Conservation (phyloP, 2,113 vertebrate species). For the Hepsetus odoe region DNA sequence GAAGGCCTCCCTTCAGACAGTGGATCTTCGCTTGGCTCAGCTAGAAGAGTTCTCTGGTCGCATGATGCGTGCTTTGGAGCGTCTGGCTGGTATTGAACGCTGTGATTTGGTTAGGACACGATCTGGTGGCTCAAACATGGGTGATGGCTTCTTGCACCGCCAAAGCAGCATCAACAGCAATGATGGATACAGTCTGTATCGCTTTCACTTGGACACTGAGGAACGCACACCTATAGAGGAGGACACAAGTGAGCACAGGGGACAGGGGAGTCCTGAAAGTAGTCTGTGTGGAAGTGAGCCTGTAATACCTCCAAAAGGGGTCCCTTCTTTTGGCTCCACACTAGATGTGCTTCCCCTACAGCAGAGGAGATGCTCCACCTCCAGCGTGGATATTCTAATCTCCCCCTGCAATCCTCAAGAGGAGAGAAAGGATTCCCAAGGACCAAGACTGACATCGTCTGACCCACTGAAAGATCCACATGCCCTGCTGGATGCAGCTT, state of each 20-base stretch:
- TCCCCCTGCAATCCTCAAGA: conserved; percentile 66
- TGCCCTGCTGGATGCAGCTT: conserved; percentile 40
- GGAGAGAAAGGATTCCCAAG: conserved; percentile 10
- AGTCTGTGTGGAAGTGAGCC: conserved; percentile 57
- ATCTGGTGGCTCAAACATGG: conserved; percentile 68
- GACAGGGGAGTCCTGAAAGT: conserved; percentile 68
- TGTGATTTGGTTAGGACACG: conserved; percentile 78
- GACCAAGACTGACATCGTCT: conserved; percentile 46
- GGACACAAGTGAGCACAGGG: conserved; percentile 65
- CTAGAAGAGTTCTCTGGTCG: conserved; percentile 85
- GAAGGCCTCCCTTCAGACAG: conserved; percentile 95
- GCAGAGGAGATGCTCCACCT: conserved; percentile 60
- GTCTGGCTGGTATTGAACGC: conserved; percentile 86
- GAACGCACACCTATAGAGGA: conserved; percentile 71
- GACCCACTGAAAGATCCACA: conserved; percentile 20
- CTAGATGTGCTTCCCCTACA: conserved; percentile 61
- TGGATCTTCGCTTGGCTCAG: conserved; percentile 91
- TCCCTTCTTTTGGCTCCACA: conserved; percentile 59
- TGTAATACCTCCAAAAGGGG: conserved; percentile 59
- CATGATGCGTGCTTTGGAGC: conserved; percentile 89
- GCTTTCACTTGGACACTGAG: conserved; percentile 80
- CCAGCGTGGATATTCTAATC: conserved; percentile 73
- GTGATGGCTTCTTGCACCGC: conserved; percentile 81
- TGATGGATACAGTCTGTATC: conserved; percentile 85
- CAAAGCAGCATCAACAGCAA: conserved; percentile 86